phyloP scores from a whole-genome alignment of 2,113 vertebrate species.

The Dromaius novaehollandiae region DNA sequence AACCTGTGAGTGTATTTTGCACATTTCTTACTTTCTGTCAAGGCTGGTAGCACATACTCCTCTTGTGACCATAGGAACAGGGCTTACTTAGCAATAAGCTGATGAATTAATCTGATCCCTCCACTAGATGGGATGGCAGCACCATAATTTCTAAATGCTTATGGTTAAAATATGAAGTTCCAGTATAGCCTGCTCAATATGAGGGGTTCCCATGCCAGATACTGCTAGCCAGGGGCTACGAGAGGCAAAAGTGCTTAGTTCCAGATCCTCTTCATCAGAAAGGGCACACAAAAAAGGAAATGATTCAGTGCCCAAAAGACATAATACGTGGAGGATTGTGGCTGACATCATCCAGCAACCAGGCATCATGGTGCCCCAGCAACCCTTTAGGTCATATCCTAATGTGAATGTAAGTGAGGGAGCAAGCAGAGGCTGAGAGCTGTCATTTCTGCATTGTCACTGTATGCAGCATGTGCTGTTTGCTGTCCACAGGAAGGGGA shows the following conservation, averaged over 20 bases:
- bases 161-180: neutral
- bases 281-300: constrained; percentile 29
- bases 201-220: neutral
- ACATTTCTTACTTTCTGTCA: neutral
- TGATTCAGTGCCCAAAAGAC: neutral
- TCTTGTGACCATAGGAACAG: neutral
- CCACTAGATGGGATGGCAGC: constrained; percentile 69
- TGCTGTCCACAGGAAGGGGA: neutral
- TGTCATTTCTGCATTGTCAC: neutral
- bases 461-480: neutral
- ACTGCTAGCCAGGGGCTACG: neutral
- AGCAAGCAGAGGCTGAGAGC: neutral
- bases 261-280: neutral
- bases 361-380: neutral
- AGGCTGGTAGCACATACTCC: neutral
- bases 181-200: neutral
- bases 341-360: constrained; percentile 8
- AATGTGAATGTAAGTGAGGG: neutral
- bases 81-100: constrained; percentile 29
- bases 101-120: constrained; percentile 60
- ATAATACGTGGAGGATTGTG: neutral
- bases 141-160: constrained; percentile 22
- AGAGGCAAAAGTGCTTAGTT: constrained; percentile 20
- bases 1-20: neutral
- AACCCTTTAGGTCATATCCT: neutral